Base-by-base conservation (phyloP, 2,797 vertebrate species). In the Poecilia wingei region DNA sequence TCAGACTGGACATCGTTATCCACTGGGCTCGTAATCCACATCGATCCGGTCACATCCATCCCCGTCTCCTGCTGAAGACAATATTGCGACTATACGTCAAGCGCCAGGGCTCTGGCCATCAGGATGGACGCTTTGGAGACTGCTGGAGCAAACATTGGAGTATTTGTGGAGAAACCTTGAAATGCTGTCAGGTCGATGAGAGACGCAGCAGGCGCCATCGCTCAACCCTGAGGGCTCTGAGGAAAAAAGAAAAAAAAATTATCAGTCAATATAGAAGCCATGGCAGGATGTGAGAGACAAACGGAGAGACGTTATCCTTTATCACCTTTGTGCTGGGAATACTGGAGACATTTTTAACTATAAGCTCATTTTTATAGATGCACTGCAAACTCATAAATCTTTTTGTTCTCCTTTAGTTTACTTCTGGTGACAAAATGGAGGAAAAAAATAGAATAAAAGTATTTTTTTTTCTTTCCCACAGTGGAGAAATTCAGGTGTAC, bases 161-260 rank as follows among this genome's bases (percentile, higher is more conserved):
- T 82, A 87, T 89, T 88, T 87, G 86, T 75, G 78, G 79, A 76
- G 85, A 86, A 89, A 86, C 85, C 76, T 90, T 87, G 83, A 88
- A 88, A 86, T 1, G 25, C 68, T 82, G 86, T 85, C 84, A 86
- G 85, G 84, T 91, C 75, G 75, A 91, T 90, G 81, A 85, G 74
- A 71, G 79, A 73, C 43, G 73, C 77, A 81, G 83, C 76, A 74
- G 75, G 81, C 43, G 78, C 71, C 74, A 88, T 90, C 82, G 84
- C 82, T 91, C 81, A 88, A 41, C 81, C 81, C 71, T 80, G 51
- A 88, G 55, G 61, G 73, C 80, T 71, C 61, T 79, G 53, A 33
- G 20, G 16, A 66, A 74, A 68, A 64, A 79, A 82, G 77, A 80
- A 80, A 31, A 33, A 55, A 70, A 77, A 78, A 47, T 78, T 6